Evolutionary conservation across 2,888 invertebrate genomes (phyloP).

Genomic region (Lithophane leautieri): DNA sequence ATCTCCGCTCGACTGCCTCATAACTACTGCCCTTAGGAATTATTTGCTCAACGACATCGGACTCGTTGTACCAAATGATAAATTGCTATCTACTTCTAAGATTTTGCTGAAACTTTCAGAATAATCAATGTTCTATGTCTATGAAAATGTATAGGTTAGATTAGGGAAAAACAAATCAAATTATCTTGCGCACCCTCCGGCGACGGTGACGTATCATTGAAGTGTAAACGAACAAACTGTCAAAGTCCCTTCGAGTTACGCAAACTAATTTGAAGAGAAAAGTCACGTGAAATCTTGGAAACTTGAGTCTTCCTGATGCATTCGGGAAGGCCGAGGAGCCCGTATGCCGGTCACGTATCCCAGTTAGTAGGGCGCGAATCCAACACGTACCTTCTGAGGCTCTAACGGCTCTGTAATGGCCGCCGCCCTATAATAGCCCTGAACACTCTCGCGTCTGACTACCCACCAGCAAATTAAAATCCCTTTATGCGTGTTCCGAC

Average conservation of each 20-base stretch:
- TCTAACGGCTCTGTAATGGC: conserved; percentile 87
- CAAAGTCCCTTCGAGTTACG: conserved; percentile 53
- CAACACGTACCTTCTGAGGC: conserved; percentile 83
- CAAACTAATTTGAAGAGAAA: conserved; percentile 63
- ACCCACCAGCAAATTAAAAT: conserved; percentile 87
- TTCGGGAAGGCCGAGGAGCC: conserved; percentile 66
- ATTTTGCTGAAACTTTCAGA: conserved; percentile 27
- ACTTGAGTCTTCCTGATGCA: conserved; percentile 71
- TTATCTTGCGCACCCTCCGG: conserved; percentile 18
- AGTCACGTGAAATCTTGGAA: conserved; percentile 66
- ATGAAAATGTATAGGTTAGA: conserved; percentile 1
- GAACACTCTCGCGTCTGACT: conserved; percentile 78
- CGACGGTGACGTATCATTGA: conserved; percentile 37
- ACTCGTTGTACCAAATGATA: conserved; percentile 52
- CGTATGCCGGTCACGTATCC: conserved; percentile 82
- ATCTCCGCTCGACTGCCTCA: conserved; percentile 58
- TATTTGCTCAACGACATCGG: conserved; percentile 58
- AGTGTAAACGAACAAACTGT: conserved; percentile 52
- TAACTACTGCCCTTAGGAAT: conserved; percentile 59
- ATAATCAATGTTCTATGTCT: conserved; percentile 6
- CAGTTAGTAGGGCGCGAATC: conserved; percentile 87
- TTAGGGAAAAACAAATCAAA: conserved; percentile 33
- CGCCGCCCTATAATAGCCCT: conserved; percentile 80
- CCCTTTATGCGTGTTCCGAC: conserved; percentile 69
- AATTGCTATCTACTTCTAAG: conserved; percentile 36